Conservation (phyloP, 2,797 vertebrate species). For the Sebastes cheni region DNA sequence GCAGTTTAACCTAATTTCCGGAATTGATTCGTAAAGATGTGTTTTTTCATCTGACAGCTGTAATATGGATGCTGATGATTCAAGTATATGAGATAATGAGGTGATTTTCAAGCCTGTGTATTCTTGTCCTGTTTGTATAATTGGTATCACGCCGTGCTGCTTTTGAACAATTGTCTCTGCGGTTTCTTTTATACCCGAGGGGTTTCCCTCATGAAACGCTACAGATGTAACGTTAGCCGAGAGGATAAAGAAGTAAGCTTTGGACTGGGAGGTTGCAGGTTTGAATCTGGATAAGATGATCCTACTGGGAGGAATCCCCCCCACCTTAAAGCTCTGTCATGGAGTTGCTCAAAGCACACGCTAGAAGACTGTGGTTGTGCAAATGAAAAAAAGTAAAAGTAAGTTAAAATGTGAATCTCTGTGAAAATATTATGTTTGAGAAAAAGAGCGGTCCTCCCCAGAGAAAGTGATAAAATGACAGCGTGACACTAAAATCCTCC, state of each 20-base stretch:
- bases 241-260: neutral
- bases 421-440: constrained; percentile 8
- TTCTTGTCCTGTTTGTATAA: constrained; percentile 21
- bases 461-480: constrained; percentile 23
- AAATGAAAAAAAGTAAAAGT: neutral
- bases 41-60: constrained; percentile 36
- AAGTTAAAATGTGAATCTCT: neutral
- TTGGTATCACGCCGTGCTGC: constrained; percentile 14
- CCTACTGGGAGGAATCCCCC: neutral
- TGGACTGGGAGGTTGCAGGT: neutral
- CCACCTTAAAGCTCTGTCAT: neutral
- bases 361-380: neutral
- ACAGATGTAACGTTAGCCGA: neutral
- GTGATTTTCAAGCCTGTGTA: neutral
- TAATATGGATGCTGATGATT: neutral
- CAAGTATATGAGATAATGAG: neutral
- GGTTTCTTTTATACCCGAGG: neutral
- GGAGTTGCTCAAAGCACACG: neutral
- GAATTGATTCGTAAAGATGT: neutral
- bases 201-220: neutral
- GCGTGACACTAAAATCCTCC: constrained; percentile 14
- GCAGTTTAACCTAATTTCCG: constrained; percentile 19
- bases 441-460: neutral
- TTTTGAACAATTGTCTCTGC: neutral
- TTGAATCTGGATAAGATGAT: neutral